phyloP scores from a whole-genome alignment of 1,140 invertebrate genomes.

The Antheraea mylitta region DNA sequence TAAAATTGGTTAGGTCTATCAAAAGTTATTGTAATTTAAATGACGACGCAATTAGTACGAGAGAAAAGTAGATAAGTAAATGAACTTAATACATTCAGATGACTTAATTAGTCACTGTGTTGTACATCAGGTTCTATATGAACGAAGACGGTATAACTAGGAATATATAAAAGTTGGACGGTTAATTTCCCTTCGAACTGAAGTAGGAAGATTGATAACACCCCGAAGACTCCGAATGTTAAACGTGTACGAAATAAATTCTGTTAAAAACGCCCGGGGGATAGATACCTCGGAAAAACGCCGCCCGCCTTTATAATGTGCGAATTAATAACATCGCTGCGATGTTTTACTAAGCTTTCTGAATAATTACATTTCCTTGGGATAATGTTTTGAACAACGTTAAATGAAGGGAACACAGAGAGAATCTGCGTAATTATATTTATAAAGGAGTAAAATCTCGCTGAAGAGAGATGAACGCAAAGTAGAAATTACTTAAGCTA shows the following conservation, averaged over 20 bases:
- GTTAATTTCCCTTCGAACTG: slow-evolving; percentile 15
- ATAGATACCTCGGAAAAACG: slow-evolving; percentile 16
- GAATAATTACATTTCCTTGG: slow-evolving; percentile 6
- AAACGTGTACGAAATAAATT: slow-evolving; percentile 22
- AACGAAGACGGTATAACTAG: background rate
- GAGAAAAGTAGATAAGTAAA: too few relatives aligned
- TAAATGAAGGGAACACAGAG: background rate
- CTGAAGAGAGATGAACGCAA: background rate
- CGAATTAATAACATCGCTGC: slow-evolving; percentile 7
- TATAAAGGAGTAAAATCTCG: background rate
- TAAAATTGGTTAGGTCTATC: too few relatives aligned
- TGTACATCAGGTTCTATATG: too few relatives aligned
- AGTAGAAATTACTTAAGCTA: background rate
- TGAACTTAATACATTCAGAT: too few relatives aligned
- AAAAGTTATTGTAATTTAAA: too few relatives aligned
- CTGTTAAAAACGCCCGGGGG: slow-evolving; percentile 18
- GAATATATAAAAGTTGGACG: background rate
- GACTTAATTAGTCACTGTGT: too few relatives aligned
- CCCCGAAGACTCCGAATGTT: slow-evolving; percentile 21
- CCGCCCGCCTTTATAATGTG: slow-evolving; percentile 6
- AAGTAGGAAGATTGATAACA: slow-evolving; percentile 19
- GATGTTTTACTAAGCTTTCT: slow-evolving; percentile 1
- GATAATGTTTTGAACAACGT: background rate
- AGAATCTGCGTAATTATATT: background rate
- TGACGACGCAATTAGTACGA: too few relatives aligned